phyloP scores from a whole-genome alignment of 2,888 invertebrate species.

The Lissocephala sabroskyi region DNA sequence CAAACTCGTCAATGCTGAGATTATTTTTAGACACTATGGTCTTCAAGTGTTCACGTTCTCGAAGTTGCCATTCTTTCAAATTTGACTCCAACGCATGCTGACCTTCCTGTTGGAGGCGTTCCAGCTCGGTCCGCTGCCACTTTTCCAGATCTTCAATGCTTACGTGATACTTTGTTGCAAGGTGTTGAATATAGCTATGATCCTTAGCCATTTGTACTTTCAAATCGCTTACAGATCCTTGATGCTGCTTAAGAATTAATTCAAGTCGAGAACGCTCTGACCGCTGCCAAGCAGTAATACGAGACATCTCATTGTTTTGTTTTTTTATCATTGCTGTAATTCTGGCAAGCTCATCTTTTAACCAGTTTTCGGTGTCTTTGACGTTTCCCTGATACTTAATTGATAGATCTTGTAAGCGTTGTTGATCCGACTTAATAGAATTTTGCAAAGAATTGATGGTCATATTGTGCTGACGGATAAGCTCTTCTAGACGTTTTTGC shows the following conservation, averaged over 20 bases:
- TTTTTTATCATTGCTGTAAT: constrained; percentile 60
- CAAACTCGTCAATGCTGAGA: constrained; percentile 68
- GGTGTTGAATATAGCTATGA: constrained; percentile 55
- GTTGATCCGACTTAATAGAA: constrained; percentile 65
- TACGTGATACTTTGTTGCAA: constrained; percentile 68
- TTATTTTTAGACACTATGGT: constrained; percentile 63
- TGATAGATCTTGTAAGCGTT: constrained; percentile 58
- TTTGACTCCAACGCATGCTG: constrained; percentile 44
- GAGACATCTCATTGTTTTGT: constrained; percentile 65
- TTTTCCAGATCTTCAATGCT: constrained; percentile 68
- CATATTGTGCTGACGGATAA: constrained; percentile 66
- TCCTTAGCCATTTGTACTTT: constrained; percentile 62
- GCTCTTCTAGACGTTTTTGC: constrained; percentile 56
- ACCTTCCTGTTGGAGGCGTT: constrained; percentile 59
- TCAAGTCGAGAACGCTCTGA: constrained; percentile 67
- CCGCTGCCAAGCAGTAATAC: constrained; percentile 67
- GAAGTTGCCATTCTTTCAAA: constrained; percentile 67
- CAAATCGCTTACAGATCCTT: constrained; percentile 63
- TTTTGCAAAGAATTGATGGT: constrained; percentile 65
- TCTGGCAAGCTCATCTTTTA: constrained; percentile 64
- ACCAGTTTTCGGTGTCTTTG: constrained; percentile 66
- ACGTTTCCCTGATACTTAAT: constrained; percentile 66
- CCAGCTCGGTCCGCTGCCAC: constrained; percentile 67
- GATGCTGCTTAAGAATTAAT: constrained; percentile 60
- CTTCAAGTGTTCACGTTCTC: constrained; percentile 59